These are phyloP conservation scores for Drosophila sp. DNA, from an alignment of 1,140 invertebrate genomes.

Conservation along the genomic window DNA sequence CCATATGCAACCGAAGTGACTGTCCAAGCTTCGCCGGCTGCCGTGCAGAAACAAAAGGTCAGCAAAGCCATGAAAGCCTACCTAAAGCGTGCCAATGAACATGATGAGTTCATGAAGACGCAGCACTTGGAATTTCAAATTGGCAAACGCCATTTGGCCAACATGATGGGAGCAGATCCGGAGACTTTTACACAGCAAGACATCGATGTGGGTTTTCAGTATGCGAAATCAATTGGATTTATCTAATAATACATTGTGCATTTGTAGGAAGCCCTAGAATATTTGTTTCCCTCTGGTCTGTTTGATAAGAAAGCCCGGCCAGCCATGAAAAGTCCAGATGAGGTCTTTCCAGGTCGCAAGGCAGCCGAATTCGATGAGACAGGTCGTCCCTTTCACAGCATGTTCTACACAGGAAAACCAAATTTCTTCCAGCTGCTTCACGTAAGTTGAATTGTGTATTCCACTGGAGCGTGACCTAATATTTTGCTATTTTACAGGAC, in stretches of 20 bases:
- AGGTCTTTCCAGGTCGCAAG: conserved; percentile 93
- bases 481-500: conserved; percentile 83
- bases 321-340: conserved; percentile 92
- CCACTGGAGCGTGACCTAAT: background rate
- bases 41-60: conserved; percentile 85
- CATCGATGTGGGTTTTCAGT: conserved; percentile 88
- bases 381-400: conserved; percentile 93
- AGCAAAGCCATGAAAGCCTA: conserved; percentile 95
- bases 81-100: conserved; percentile 90
- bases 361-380: conserved; percentile 94
- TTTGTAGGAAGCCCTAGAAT: conserved; percentile 92
- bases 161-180: conserved; percentile 98
- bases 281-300: conserved; percentile 96
- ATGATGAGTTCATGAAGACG: conserved; percentile 93
- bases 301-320: conserved; percentile 92
- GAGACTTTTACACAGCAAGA: conserved; percentile 94
- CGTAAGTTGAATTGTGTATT: conserved; percentile 85
- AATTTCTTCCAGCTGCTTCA: conserved; percentile 93
- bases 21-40: conserved; percentile 66
- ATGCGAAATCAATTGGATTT: background rate
- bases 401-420: conserved; percentile 95
- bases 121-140: conserved; percentile 93
- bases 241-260: conserved; percentile 6
- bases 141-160: conserved; percentile 97
- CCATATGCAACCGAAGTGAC: conserved; percentile 73